Evolutionary conservation across 2,888 invertebrate species (phyloP), one percentile per base, ranked within the genome.

Genomic region (Morpho helenor): DNA sequence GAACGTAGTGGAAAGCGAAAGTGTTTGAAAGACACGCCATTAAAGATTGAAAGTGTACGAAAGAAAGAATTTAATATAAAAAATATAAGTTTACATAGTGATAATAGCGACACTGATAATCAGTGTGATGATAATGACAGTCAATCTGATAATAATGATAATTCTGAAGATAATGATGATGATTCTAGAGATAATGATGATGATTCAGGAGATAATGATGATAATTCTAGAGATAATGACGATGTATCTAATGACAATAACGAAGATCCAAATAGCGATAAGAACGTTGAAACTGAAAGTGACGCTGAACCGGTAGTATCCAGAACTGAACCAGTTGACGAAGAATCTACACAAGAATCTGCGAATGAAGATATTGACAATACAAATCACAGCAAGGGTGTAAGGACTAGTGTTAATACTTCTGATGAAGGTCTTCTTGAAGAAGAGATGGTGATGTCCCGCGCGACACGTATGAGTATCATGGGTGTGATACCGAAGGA

Each of bases 401-500:
- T 52, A 44, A n/a, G 10, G 0, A 66, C 53, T 41, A 58, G 52
- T 53, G 68, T 66, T 41, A 60, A 61, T 41, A 60, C 61, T 41
- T 66, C 70, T 39, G 67, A 68, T 49, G 63, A 67, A 7, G 65
- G 59, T 52, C 57, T 50, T 46, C 62, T 85, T 67, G 89, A 91
- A 59, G 90, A 90, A 57, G 74, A 80, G 60, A 81, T 88, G 82
- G 79, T 83, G 57, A 80, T 91, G 80, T 90, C 89, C 0, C 76
- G 87, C 40, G 91, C 90, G 2, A 91, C 91, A 0, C 72, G 91
- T 0, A 87, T 91, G 86, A 91, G 91, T 63, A 91, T 91, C 56
- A 85, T 88, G 82, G 91, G 91, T 0, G 69, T 84, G 9, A 69
- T 83, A 68, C 87, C 88, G 0, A 85, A 83, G 45, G 80, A 79